Evolutionary conservation across 2,888 invertebrate species (phyloP), one percentile per base, ranked within the genome.

Genomic region (Epistrophe grossulariae): DNA sequence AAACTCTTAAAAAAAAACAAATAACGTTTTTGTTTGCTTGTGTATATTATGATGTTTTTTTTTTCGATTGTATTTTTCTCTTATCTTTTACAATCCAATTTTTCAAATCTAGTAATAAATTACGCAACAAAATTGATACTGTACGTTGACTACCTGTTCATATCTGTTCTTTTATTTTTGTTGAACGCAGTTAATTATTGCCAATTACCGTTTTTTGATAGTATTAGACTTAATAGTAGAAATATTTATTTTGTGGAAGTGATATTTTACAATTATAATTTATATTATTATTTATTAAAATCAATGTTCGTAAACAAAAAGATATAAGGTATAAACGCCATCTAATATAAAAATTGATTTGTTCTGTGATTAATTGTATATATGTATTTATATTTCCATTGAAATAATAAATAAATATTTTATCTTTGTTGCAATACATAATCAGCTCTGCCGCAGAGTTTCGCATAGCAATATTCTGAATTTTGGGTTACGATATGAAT

Each of bases 111-210:
- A 57, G n/a, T 57, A 31, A 35, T 19, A 19, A 19, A 19, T 60
- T 60, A 40, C 60, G 40, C 40, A 40, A 60, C 19, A 38, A 40
- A 15, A 38, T 35, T n/a, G 8, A 62, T 15, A 62, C 15, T 62
- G 5, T 40, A 43, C 35, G 5, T 59, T 38, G 17, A 17, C 17
- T 38, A 59, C 17, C 35, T 59, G 35, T 17, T 59, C 17, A 59
- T 17, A 59, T 59, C 17, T 59, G 59, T 59, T 55, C 31, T 59
- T 35, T 38, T 17, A 57, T 31, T 57, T n/a, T 17, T 31, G n/a
- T 57, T 35, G 10, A 57, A 57, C 10, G 19, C 4, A 60, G 40
- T 40, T 10, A 24, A 24, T 60, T 60, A 60, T 40, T 11, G 5
- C 17, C 11, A 55, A 28, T 55, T n/a, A 31, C 13, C 13, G 24